Evolutionary conservation across 2,113 vertebrate species (phyloP), one percentile per base, ranked within the genome.

Genomic region (Stegastes partitus): DNA sequence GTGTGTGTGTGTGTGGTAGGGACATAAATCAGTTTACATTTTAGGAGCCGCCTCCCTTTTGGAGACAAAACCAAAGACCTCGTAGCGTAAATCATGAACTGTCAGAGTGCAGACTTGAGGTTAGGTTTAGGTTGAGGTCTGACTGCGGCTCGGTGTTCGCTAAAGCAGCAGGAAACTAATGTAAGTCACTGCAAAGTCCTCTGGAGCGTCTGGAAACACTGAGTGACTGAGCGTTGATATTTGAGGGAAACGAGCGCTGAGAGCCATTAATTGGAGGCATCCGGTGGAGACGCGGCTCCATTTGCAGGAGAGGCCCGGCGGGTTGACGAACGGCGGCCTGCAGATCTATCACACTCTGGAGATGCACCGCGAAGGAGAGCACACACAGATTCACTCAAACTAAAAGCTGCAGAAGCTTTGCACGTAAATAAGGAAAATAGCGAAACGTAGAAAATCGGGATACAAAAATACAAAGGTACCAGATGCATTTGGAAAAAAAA

Each of bases 191-290:
- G 47, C 21, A 50, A 50, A 50, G 19, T 50, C 47, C 47, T 50
- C 47, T n/a, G 47, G 9, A 50, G 47, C 4, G 47, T 10, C 47
- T 50, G 47, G 16, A 50, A 50, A 21, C 47, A 19, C 7, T 21
- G 47, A 21, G 37, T 62, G 22, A 51, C 50, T 56, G 63, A 56
- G 39, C 44, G n/a, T 55, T 37, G 34, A 62, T 28, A 54, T 23
- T 22, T 50, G 19, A 50, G 66, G 84, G 83, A 86, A 85, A 83
- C 84, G 82, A 78, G 68, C 34, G 39, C 53, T 34, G 63, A 69
- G 64, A 70, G 65, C 50, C 81, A 78, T 74, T 89, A 91, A 93
- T 91, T 85, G 87, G 79, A 58, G 68, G 39, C 68, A 85, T 93
- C 92, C 88, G 86, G 68, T 75, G 54, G 66, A 87, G 90, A 84